These are phyloP conservation scores for Serranochromis macrocephalus DNA, from an alignment of 2,113 vertebrate species.

Conservation along the genomic window DNA sequence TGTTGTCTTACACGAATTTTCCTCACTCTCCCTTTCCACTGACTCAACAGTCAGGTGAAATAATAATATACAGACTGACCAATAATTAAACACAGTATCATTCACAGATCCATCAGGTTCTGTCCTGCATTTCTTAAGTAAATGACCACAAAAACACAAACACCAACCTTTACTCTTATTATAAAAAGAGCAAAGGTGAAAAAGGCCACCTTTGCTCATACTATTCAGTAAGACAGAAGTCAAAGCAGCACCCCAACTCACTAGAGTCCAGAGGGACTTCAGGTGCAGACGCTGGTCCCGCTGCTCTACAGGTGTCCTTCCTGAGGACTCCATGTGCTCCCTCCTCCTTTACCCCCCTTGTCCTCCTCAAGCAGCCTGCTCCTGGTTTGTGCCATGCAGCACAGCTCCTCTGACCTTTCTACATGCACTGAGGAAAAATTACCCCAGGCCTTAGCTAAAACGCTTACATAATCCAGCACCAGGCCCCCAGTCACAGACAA, in stretches of 20 bases:
- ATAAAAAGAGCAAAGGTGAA: background rate
- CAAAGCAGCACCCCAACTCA: conserved; percentile 20
- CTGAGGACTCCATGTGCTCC: conserved; percentile 17
- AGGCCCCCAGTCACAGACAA: background rate
- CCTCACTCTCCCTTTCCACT: background rate
- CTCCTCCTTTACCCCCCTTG: background rate
- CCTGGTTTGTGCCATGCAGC: background rate
- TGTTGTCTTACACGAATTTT: background rate
- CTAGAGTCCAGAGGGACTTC: conserved; percentile 56
- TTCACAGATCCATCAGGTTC: background rate
- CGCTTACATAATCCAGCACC: conserved; percentile 21
- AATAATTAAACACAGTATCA: background rate
- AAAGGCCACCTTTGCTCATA: background rate
- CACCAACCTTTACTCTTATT: background rate
- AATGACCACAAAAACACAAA: background rate
- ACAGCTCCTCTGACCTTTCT: background rate
- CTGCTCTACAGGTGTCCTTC: background rate
- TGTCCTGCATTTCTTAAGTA: background rate
- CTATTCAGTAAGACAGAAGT: background rate
- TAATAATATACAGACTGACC: background rate
- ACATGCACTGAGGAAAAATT: background rate
- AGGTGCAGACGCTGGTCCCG: background rate
- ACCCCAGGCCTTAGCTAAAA: background rate
- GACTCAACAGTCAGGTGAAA: background rate
- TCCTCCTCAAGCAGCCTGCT: background rate